Evolutionary conservation across 2,888 invertebrate species (phyloP).

Genomic region (Polietes domitor): DNA sequence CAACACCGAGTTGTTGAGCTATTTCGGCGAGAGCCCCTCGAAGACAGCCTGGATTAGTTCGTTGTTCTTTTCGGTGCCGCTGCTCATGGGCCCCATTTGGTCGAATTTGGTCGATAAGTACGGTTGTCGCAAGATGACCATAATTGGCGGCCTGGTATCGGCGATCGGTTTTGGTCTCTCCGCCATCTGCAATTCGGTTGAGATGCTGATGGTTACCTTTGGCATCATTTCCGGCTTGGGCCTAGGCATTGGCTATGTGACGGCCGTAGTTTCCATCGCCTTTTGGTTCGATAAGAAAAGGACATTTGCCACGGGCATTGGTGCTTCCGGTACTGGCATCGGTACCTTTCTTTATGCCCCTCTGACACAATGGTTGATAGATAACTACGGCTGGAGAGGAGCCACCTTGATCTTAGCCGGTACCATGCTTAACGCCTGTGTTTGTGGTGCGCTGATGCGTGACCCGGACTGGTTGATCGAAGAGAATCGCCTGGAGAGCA

Average conservation of each 20-base stretch:
- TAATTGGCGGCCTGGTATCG: constrained; percentile 87
- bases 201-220: constrained; percentile 91
- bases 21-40: constrained; percentile 90
- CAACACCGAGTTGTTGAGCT: constrained; percentile 90
- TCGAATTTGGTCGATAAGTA: constrained; percentile 92
- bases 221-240: constrained; percentile 93
- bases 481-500: constrained; percentile 80
- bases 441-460: constrained; percentile 92
- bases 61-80: constrained; percentile 93
- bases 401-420: constrained; percentile 91
- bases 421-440: constrained; percentile 91
- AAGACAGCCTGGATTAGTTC: constrained; percentile 95
- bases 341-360: constrained; percentile 95
- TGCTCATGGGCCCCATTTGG: constrained; percentile 86
- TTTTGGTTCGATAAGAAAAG: constrained; percentile 96
- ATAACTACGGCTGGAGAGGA: constrained; percentile 92
- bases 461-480: constrained; percentile 90
- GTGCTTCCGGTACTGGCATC: constrained; percentile 93
- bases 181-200: constrained; percentile 86
- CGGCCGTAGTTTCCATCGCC: constrained; percentile 94
- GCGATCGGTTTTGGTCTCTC: constrained; percentile 89
- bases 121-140: constrained; percentile 90
- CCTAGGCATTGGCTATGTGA: constrained; percentile 90
- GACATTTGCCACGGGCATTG: constrained; percentile 92
- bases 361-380: constrained; percentile 88